phyloP scores from a whole-genome alignment of 2,797 vertebrate genomes.

The Anguilla megastoma region DNA sequence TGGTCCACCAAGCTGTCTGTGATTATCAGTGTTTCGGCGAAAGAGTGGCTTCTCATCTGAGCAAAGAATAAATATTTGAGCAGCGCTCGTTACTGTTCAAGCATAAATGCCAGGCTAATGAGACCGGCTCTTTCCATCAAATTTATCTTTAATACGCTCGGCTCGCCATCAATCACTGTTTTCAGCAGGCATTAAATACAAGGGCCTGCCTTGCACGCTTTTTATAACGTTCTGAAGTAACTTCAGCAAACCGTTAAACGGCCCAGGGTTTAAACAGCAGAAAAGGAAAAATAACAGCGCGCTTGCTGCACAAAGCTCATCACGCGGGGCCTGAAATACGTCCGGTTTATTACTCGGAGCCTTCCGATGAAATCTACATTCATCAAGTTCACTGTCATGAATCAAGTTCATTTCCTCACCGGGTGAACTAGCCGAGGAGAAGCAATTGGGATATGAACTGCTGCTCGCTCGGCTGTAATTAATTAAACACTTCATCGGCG shows the following conservation, averaged over 20 bases:
- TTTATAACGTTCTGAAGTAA: not conserved
- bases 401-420: slow-evolving; percentile 4
- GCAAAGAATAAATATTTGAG: slow-evolving; percentile 27
- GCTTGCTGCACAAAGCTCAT: not conserved
- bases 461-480: slow-evolving; percentile 2
- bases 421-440: not conserved
- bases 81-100: not conserved
- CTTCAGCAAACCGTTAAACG: not conserved
- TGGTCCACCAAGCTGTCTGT: slow-evolving; percentile 4
- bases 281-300: not conserved
- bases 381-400: slow-evolving; percentile 9
- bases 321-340: not conserved
- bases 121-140: not conserved
- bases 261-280: not conserved
- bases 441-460: not conserved
- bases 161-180: not conserved
- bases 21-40: not conserved
- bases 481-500: slow-evolving; percentile 9
- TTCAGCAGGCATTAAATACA: not conserved
- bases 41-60: slow-evolving; percentile 31
- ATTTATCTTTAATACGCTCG: not conserved
- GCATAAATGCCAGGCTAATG: slow-evolving; percentile 1
- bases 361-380: slow-evolving; percentile 8
- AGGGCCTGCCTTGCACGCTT: not conserved
- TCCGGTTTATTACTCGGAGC: not conserved